Percentiles rank a stretch among this genome's conserved stretches.
These are phyloP conservation scores for Poliocrania exsul DNA, from an alignment of 2,797 vertebrate genomes.

Conservation along the genomic window DNA sequence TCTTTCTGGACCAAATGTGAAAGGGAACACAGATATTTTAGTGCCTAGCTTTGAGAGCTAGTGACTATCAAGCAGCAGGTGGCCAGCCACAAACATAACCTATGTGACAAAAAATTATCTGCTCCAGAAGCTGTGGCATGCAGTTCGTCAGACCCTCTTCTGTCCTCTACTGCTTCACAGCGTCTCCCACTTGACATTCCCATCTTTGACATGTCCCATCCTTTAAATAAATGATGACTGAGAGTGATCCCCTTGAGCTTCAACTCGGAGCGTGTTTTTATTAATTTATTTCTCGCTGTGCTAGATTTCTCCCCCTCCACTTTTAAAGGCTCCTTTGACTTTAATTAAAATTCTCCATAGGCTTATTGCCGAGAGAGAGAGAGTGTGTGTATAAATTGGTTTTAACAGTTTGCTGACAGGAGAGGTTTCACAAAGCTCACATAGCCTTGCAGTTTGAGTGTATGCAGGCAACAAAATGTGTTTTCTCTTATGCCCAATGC, in stretches of 20 bases:
- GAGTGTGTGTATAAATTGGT: constrained; percentile 33
- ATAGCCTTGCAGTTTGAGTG: neutral
- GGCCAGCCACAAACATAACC: constrained; percentile 18
- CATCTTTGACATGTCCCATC: constrained; percentile 57
- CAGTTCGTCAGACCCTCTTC: constrained; percentile 18
- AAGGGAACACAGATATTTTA: neutral
- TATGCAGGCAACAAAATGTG: neutral
- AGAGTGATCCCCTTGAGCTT: constrained; percentile 66
- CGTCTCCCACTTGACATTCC: constrained; percentile 64
- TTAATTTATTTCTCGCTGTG: constrained; percentile 72
- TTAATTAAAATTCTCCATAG: constrained; percentile 74
- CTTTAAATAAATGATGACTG: constrained; percentile 72
- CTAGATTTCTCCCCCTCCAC: constrained; percentile 44
- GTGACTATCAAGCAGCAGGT: constrained; percentile 46
- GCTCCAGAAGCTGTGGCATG: constrained; percentile 5
- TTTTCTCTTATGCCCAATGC: neutral
- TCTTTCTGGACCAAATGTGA: neutral
- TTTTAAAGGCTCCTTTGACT: constrained; percentile 70
- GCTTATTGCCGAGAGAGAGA: constrained; percentile 37
- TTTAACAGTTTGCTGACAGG: constrained; percentile 66
- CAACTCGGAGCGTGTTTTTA: constrained; percentile 60
- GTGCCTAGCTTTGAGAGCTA: neutral
- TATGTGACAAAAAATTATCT: constrained; percentile 35
- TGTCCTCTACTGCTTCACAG: constrained; percentile 56
- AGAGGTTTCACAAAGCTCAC: neutral